Evolutionary conservation across 2,888 invertebrate genomes (phyloP).

Genomic region (Campaea margaritaria): DNA sequence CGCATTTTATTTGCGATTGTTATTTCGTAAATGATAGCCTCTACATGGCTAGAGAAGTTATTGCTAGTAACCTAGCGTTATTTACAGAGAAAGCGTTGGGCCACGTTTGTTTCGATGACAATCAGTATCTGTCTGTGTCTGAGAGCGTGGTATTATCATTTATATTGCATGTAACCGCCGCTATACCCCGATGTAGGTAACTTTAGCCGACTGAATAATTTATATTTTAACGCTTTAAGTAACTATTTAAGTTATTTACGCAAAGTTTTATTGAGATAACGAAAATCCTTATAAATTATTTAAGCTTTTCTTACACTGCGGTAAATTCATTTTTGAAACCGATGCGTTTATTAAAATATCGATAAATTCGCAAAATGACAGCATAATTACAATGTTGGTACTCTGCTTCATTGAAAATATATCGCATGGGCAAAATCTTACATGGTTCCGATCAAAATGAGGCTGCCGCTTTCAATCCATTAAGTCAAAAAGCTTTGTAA

Average conservation of each 20-base stretch:
- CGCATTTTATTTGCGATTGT: conserved; percentile 75
- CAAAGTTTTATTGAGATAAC: conserved; percentile 24
- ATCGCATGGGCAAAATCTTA: conserved; percentile 52
- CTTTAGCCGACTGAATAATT: conserved; percentile 58
- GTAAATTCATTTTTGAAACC: conserved; percentile 60
- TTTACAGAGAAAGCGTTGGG: conserved; percentile 64
- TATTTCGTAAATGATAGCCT: conserved; percentile 78
- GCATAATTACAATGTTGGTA: conserved; percentile 64
- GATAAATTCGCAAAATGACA: conserved; percentile 71
- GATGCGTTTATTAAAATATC: conserved; percentile 69
- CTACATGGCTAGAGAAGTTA: conserved; percentile 71
- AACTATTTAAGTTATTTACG: conserved; percentile 36
- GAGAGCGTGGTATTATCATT: conserved; percentile 67
- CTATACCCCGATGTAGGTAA: conserved; percentile 54
- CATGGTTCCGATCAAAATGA: conserved; percentile 42
- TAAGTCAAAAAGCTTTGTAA: conserved; percentile 58
- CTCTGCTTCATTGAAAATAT: conserved; percentile 56
- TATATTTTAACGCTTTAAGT: conserved; percentile 46
- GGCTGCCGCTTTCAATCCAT: conserved; percentile 58
- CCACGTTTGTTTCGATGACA: conserved; percentile 77
- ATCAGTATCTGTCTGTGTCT: conserved; percentile 77
- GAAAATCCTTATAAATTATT: conserved; percentile 20
- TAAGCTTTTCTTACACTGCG: conserved; percentile 46
- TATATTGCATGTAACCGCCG: conserved; percentile 62
- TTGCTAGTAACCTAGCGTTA: conserved; percentile 65